These are phyloP conservation scores for Gambelia wislizenii DNA, from an alignment of 2,797 vertebrate species.

Conservation along the genomic window DNA sequence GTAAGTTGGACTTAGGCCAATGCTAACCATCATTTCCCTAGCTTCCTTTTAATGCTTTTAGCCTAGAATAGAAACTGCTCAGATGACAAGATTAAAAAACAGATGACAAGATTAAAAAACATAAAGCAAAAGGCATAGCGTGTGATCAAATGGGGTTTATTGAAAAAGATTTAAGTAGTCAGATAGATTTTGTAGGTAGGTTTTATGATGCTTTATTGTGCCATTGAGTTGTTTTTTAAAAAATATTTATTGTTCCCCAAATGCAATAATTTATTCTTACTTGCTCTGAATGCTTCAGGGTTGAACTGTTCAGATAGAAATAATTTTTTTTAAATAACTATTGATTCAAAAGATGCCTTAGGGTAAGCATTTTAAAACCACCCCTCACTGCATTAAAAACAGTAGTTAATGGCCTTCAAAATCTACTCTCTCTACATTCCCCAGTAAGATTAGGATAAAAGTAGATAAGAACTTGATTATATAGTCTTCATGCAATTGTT, in stretches of 20 bases:
- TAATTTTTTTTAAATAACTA: slow-evolving; percentile 21
- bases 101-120: neutral
- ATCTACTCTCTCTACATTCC: neutral
- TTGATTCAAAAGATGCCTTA: neutral
- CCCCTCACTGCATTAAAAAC: neutral
- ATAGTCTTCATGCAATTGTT: neutral
- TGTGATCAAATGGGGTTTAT: neutral
- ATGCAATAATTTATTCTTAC: neutral
- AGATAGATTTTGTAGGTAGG: neutral
- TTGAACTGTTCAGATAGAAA: neutral
- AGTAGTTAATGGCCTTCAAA: neutral
- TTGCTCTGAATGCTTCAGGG: neutral
- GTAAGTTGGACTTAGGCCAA: too few species aligned
- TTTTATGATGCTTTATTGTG: slow-evolving; percentile 1
- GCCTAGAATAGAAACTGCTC: neutral
- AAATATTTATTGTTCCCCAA: neutral
- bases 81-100: neutral
- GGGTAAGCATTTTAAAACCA: neutral
- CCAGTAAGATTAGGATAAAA: neutral
- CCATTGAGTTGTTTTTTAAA: neutral
- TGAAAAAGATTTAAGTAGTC: neutral
- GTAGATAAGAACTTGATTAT: neutral
- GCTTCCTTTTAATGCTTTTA: neutral
- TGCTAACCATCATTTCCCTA: too few species aligned
- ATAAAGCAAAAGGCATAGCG: neutral